Percentiles rank a stretch among this genome's conserved stretches.
Conservation (phyloP, 2,113 vertebrate species). For the Puntigrus tetrazona region DNA sequence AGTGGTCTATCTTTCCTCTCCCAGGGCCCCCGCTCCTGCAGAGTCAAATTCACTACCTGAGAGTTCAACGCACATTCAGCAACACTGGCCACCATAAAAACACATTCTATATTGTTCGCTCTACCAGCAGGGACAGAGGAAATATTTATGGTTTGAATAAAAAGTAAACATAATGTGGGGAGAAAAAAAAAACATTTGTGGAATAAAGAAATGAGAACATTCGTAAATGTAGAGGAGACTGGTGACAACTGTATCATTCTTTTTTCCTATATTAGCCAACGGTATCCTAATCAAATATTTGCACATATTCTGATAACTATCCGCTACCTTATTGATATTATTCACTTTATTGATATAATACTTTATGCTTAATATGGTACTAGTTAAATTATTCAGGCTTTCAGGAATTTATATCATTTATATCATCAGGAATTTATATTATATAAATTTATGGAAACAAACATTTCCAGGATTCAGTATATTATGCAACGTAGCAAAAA, state of each 20-base stretch:
- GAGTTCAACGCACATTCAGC: conserved; percentile 42
- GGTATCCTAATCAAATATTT: neutral
- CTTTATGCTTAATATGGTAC: neutral
- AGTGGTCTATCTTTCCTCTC: neutral
- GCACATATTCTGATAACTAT: neutral
- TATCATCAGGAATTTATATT: too few relatives aligned
- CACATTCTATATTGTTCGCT: conserved; percentile 33
- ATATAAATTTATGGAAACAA: too few relatives aligned
- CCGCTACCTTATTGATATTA: neutral
- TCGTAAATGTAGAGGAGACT: neutral
- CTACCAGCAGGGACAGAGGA: conserved; percentile 10
- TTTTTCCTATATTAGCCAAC: neutral
- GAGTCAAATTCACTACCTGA: conserved; percentile 8
- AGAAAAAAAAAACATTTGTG: neutral
- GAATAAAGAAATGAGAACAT: neutral
- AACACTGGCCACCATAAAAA: conserved; percentile 34
- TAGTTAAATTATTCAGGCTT: too few relatives aligned
- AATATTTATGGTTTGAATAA: conserved; percentile 44
- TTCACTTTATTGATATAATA: neutral
- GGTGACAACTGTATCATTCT: neutral
- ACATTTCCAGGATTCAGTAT: too few relatives aligned
- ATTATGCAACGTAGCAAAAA: too few relatives aligned
- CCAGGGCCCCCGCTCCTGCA: neutral
- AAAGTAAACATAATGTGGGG: conserved; percentile 2
- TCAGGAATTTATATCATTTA: too few relatives aligned